Base-by-base conservation (phyloP, 2,888 invertebrate species). In the Calliphora vomitoria region DNA sequence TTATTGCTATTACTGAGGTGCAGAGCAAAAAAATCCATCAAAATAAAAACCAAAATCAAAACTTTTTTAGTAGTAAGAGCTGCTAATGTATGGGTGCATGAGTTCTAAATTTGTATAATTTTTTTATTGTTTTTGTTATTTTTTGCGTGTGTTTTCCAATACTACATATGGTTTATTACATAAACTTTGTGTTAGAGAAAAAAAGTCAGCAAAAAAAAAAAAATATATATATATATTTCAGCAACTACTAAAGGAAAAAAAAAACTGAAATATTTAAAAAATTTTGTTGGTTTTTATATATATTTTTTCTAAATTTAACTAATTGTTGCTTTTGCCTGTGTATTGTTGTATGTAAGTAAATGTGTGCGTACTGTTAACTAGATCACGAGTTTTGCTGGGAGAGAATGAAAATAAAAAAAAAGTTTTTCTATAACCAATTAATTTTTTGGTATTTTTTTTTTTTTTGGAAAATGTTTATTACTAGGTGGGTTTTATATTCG, bases 131-230 rank as follows among this genome's bases (percentile, higher is more conserved):
- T 44, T 10, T 44, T 3, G 31, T 75, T 41, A 3, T 55, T 68
- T 47, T 53, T 35, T 38, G 58, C 25, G 38, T 60, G 35, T 35
- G 35, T 50, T 25, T 58, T 62, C 15, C 53, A 71, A 53, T 18
- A 5, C n/a, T 18, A 5, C n/a, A 18, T 76, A 44, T 25, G 41
- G 79, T 69, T 69, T 71, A 69, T 80, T 80, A 80, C 69, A 80
- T 80, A 80, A 80, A 69, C 69, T 69, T 47, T 47, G 25, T 18
- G 47, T 64, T n/a, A 35, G 55, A 68, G 55, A 44, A 68, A 20
- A 20, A 68, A 58, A 41, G 18, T 11, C 10, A 44, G 44, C 44
- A 58, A 75, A 60, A 41, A 58, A 58, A 75, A 41, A 58, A 58
- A n/a, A n/a, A n/a, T n/a, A n/a, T n/a, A n/a, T n/a, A n/a, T n/a